phyloP scores from a whole-genome alignment of 2,113 vertebrate genomes.

The Isurus oxyrinchus region DNA sequence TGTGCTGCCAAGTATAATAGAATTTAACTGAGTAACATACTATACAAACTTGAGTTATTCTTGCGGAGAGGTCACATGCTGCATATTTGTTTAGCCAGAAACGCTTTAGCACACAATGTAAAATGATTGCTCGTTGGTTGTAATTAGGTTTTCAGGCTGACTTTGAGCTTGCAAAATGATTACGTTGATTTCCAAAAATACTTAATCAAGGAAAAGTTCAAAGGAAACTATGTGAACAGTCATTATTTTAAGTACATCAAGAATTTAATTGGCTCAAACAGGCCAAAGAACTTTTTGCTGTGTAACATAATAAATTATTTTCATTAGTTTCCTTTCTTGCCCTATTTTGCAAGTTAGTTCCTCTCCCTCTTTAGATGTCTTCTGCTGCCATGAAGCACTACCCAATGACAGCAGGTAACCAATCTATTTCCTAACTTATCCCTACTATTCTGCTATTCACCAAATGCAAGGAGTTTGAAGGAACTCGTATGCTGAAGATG shows the following conservation, averaged over 20 bases:
- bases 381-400: background rate
- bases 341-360: background rate
- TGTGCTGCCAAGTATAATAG: background rate
- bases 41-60: background rate
- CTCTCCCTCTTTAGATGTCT: background rate
- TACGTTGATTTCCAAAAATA: background rate
- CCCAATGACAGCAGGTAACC: background rate
- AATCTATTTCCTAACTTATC: background rate
- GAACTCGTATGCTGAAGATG: background rate
- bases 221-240: background rate
- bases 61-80: background rate
- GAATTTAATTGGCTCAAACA: background rate
- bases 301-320: background rate
- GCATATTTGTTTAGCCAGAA: background rate
- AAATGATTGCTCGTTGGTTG: background rate
- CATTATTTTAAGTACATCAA: background rate
- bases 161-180: background rate
- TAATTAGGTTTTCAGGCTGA: background rate
- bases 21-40: background rate
- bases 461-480: background rate
- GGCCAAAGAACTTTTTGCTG: background rate
- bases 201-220: too few relatives aligned
- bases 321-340: background rate
- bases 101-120: background rate
- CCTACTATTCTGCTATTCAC: background rate